phyloP scores from a whole-genome alignment of 2,113 vertebrate genomes.

The Charina bottae region DNA sequence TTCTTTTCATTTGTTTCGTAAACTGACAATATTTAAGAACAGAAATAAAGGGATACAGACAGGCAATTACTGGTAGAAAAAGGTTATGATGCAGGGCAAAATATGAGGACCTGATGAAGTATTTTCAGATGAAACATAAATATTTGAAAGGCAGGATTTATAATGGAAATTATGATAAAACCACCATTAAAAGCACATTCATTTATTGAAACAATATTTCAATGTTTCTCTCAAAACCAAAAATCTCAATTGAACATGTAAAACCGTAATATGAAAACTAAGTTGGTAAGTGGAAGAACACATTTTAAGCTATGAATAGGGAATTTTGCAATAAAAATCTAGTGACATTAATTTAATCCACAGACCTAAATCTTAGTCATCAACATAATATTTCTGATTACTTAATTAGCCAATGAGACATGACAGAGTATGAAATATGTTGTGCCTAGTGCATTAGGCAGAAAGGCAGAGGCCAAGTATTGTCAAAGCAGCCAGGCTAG shows the following conservation, averaged over 20 bases:
- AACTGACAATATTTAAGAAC: too few species aligned
- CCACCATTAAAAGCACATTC: constrained; percentile 25
- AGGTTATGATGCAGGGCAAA: too few species aligned
- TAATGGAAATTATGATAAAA: constrained; percentile 29
- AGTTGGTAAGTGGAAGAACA: background rate
- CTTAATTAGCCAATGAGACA: constrained; percentile 41
- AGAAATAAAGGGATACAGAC: too few species aligned
- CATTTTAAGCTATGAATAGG: constrained; percentile 22
- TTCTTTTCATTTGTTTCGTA: too few species aligned
- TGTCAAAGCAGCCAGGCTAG: constrained; percentile 25
- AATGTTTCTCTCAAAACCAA: constrained; percentile 33
- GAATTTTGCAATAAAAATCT: constrained; percentile 21
- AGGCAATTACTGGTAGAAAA: too few species aligned
- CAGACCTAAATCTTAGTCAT: constrained; percentile 38
- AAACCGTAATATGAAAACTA: constrained; percentile 12
- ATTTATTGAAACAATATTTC: constrained; percentile 1
- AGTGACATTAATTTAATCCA: constrained; percentile 27
- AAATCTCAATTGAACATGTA: rapidly evolving
- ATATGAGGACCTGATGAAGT: too few species aligned
- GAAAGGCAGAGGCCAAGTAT: constrained; percentile 20
- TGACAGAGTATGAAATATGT: background rate
- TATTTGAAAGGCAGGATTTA: constrained; percentile 38
- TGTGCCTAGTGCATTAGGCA: background rate
- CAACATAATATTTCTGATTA: background rate
- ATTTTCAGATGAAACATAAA: constrained; percentile 28